Evolutionary conservation across 2,113 vertebrate genomes (phyloP).

Genomic region (Vimba vimba): DNA sequence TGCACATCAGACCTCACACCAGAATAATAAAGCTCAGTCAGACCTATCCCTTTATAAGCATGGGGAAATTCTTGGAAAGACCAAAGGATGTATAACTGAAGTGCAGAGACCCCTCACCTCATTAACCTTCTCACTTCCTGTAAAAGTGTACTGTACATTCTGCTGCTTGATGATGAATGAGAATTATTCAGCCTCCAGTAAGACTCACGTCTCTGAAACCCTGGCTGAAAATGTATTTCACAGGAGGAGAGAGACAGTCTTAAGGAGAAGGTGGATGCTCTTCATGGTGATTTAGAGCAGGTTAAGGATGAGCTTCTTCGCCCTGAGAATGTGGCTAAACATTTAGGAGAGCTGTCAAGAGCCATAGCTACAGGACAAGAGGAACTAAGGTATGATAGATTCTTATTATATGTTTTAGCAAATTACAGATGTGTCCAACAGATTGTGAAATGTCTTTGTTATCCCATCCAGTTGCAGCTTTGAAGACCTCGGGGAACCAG

Average conservation of each 20-base stretch:
- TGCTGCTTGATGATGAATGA: neutral
- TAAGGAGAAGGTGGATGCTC: constrained; percentile 75
- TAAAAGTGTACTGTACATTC: neutral
- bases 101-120: neutral
- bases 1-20: neutral
- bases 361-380: constrained; percentile 72
- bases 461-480: constrained; percentile 62
- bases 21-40: neutral
- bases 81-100: neutral
- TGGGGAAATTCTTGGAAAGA: neutral
- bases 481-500: constrained; percentile 67
- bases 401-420: neutral
- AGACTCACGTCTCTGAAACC: neutral
- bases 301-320: constrained; percentile 70
- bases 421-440: neutral
- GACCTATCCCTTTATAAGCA: neutral
- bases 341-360: constrained; percentile 73
- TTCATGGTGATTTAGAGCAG: constrained; percentile 75
- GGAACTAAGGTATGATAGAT: constrained; percentile 72
- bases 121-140: neutral
- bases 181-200: neutral
- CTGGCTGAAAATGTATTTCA: constrained; percentile 7
- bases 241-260: constrained; percentile 77
- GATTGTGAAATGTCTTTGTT: neutral
- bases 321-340: constrained; percentile 72